Evolutionary conservation across 2,888 invertebrate genomes (phyloP), one percentile per base, ranked within the genome.

Genomic region (Quadroppia sp.): DNA sequence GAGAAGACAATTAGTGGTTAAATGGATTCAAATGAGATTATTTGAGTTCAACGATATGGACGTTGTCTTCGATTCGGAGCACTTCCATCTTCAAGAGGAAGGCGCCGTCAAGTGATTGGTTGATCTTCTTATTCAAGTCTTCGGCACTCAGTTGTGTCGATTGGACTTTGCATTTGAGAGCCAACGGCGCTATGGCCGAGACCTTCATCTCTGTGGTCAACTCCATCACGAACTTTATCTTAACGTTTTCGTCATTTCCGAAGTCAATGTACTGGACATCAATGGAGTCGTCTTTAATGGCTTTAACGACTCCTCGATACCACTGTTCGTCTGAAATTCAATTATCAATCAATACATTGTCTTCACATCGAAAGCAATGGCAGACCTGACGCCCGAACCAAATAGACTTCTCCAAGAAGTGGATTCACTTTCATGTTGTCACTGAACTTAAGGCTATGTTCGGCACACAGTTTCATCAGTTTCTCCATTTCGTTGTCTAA

Each of bases 131-230:
- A n/a, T 45, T 23, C 6, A 69, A 20, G 6, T 42, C 42, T 1
- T 42, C 69, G 1, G 23, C 28, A 6, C 28, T 45, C 13, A 69
- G 17, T 7, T 69, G 25, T 1, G 45, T 25, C 2, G 69, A 69
- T 6, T 42, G 28, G 17, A 56, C 45, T 28, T 61, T 72, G 15
- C 72, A 72, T 17, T 72, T 56, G 61, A 72, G n/a, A 23, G 72
- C 72, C 7, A 72, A 0, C 1, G 72, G 56, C 20, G 40, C 1
- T 1, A 45, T 15, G 0, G 23, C n/a, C 9, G 23, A 25, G 0
- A 20, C n/a, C 32, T 56, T 9, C 11, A 59, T 2, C 4, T 32
- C 48, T 36, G 13, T 1, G 2, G 61, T 15, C 13, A 72, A 40
- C 25, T 53, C 17, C 72, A 53, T 61, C 4, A 72, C 15, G 42